phyloP scores from a whole-genome alignment of 2,113 vertebrate genomes.

The Corythornis cristatus region DNA sequence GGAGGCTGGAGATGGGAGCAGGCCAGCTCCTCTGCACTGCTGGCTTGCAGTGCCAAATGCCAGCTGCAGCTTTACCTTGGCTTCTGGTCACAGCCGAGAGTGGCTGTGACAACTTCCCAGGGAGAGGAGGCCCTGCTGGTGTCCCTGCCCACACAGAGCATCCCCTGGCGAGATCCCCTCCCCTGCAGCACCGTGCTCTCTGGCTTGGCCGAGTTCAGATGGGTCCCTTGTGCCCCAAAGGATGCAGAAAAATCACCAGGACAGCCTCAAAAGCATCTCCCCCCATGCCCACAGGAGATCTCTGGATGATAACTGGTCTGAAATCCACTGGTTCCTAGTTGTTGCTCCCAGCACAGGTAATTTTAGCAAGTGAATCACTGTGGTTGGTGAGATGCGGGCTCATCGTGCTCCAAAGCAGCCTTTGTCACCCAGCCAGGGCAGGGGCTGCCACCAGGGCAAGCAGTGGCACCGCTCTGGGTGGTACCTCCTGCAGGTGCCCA shows the following conservation, averaged over 20 bases:
- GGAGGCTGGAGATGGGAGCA: not conserved
- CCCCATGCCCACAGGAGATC: not conserved
- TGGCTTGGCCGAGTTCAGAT: not conserved
- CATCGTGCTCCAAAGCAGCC: not conserved
- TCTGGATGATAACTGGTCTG: not conserved
- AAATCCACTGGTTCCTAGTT: not conserved
- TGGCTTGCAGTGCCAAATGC: not conserved
- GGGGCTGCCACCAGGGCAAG: not conserved
- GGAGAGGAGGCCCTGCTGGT: not conserved
- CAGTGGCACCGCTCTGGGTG: accelerated
- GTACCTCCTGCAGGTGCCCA: not conserved
- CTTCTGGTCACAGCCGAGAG: not conserved
- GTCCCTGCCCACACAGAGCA: not conserved
- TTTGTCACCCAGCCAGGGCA: not conserved
- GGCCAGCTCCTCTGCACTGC: not conserved
- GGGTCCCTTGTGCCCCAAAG: not conserved
- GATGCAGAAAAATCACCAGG: not conserved
- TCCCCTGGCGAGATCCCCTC: not conserved
- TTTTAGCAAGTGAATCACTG: not conserved
- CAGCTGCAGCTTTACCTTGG: not conserved
- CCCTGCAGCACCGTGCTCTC: accelerated
- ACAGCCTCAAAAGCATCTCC: not conserved
- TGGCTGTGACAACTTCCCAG: not conserved
- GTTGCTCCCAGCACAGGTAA: not conserved
- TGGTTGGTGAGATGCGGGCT: not conserved